These are phyloP conservation scores for Cephonodes hylas DNA, from an alignment of 2,888 invertebrate species.

Conservation along the genomic window DNA sequence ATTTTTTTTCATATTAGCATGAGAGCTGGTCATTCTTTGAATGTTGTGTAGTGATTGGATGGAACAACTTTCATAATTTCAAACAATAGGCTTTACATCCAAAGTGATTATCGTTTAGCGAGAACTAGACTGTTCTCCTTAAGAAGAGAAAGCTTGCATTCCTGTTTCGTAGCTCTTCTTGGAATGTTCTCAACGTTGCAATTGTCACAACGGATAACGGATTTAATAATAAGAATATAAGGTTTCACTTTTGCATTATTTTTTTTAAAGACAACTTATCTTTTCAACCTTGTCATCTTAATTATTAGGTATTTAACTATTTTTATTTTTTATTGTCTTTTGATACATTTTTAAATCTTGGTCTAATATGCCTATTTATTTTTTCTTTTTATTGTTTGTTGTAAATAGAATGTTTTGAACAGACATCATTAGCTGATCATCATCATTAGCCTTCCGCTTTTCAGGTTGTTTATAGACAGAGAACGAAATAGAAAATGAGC, in stretches of 20 bases:
- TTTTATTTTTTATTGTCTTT: neutral
- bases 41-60: slow-evolving; percentile 27
- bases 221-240: slow-evolving; percentile 42
- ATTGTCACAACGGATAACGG: slow-evolving; percentile 76
- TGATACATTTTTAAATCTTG: too few species aligned
- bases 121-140: slow-evolving; percentile 68
- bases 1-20: neutral
- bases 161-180: slow-evolving; percentile 63
- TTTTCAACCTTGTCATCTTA: neutral
- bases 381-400: too few species aligned
- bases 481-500: too few species aligned
- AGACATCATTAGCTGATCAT: too few species aligned
- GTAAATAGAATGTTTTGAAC: too few species aligned
- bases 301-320: neutral
- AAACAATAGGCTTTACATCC: slow-evolving; percentile 66
- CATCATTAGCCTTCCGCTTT: too few species aligned
- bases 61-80: slow-evolving; percentile 59
- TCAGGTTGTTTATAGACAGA: too few species aligned
- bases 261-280: slow-evolving; percentile 15
- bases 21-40: neutral
- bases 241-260: slow-evolving; percentile 51
- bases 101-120: slow-evolving; percentile 74
- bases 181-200: slow-evolving; percentile 68
- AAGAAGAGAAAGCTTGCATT: slow-evolving; percentile 68
- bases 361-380: too few species aligned